These are phyloP conservation scores for Anolis apletophallus DNA, from an alignment of 2,797 vertebrate species.

Conservation along the genomic window DNA sequence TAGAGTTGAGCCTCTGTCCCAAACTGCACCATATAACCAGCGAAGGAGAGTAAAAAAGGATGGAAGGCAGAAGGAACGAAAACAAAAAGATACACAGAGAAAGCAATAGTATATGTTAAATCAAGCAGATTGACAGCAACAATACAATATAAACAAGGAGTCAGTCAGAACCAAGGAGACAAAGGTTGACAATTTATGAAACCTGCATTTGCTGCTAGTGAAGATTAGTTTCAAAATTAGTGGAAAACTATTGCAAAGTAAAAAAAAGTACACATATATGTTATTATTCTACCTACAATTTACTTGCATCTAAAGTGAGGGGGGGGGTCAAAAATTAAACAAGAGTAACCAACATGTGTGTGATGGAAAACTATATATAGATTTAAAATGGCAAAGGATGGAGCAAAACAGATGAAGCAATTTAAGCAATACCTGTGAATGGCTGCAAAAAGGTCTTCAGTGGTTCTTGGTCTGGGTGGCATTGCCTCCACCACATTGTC, in stretches of 20 bases:
- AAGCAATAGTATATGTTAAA: conserved; percentile 70
- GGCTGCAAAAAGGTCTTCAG: conserved; percentile 96
- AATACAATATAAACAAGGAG: conserved; percentile 46
- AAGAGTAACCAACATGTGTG: background rate
- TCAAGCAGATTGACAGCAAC: conserved; percentile 64
- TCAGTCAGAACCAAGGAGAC: conserved; percentile 32
- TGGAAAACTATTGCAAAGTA: conserved; percentile 40
- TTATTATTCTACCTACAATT: conserved; percentile 34
- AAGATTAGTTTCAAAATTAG: conserved; percentile 37
- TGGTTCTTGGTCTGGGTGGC: conserved; percentile 90
- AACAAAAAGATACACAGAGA: conserved; percentile 81
- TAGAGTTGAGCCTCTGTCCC: conserved; percentile 79
- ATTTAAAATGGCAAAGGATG: background rate
- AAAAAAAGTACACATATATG: conserved; percentile 17
- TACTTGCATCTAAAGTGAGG: background rate
- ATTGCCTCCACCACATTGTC: conserved; percentile 82
- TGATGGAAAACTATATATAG: background rate
- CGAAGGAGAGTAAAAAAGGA: conserved; percentile 72
- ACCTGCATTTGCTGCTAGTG: conserved; percentile 29
- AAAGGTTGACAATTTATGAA: conserved; percentile 34
- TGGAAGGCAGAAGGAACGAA: conserved; percentile 70
- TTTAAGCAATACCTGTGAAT: conserved; percentile 92
- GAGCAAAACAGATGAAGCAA: background rate
- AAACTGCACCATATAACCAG: conserved; percentile 77
- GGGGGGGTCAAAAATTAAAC: conserved; percentile 51